Evolutionary conservation across 2,797 vertebrate genomes (phyloP).

Genomic region (Nothura maculosa): DNA sequence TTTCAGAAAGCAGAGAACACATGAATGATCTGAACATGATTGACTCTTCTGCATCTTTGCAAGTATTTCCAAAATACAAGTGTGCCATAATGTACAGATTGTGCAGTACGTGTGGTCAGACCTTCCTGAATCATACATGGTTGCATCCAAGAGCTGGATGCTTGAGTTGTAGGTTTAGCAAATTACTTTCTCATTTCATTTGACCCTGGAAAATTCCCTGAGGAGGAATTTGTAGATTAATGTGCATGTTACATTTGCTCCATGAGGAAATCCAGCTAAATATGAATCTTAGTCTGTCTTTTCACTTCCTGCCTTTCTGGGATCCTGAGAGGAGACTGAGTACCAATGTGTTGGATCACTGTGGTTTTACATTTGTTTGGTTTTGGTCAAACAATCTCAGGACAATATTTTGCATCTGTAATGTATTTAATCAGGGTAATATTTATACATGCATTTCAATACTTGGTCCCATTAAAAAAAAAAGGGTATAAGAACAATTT

Average conservation of each 20-base stretch:
- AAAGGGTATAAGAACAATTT: background rate
- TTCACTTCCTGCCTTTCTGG: background rate
- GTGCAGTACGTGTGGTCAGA: accelerated
- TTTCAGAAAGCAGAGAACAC: background rate
- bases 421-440: background rate
- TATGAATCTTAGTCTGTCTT: background rate
- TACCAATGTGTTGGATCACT: background rate
- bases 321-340: background rate
- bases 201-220: background rate
- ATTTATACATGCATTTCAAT: background rate
- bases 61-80: background rate
- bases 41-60: background rate
- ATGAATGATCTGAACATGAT: background rate
- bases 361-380: background rate
- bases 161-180: background rate
- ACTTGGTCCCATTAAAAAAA: background rate
- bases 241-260: background rate
- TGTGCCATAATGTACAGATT: background rate
- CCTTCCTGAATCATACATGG: background rate
- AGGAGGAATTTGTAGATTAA: background rate
- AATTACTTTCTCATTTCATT: conserved; percentile 22
- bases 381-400: background rate
- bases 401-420: background rate
- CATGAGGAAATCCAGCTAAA: background rate
- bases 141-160: background rate